These are phyloP conservation scores for Ips typographus DNA, from an alignment of 1,140 invertebrate species.

Conservation along the genomic window DNA sequence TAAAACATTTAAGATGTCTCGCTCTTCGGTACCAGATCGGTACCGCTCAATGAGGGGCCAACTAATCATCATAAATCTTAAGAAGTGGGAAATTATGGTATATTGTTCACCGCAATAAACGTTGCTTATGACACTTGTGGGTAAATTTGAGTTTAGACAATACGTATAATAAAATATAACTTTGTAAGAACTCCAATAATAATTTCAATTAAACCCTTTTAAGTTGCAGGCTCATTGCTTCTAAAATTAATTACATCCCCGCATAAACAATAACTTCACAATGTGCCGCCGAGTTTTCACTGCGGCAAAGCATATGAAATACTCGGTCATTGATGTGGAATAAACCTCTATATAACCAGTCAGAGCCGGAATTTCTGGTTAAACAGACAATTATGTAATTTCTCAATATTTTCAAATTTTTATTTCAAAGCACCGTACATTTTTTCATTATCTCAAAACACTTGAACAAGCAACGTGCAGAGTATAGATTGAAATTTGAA, in stretches of 20 bases:
- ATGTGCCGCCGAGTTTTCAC: slow-evolving; percentile 31
- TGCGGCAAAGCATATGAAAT: slow-evolving; percentile 37
- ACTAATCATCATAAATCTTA: slow-evolving; percentile 26
- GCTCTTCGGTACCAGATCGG: too few relatives aligned
- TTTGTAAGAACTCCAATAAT: not conserved
- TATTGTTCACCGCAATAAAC: slow-evolving; percentile 14
- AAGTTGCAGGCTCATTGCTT: slow-evolving; percentile 18
- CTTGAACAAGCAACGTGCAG: too few relatives aligned
- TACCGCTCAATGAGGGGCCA: too few relatives aligned
- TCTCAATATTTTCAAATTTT: not conserved
- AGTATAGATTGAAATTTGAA: too few relatives aligned
- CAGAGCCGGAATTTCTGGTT: slow-evolving; percentile 19
- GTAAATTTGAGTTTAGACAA: too few relatives aligned
- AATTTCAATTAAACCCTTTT: slow-evolving; percentile 21
- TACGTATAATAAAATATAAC: too few relatives aligned
- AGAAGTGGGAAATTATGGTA: slow-evolving; percentile 18
- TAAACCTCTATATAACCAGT: slow-evolving; percentile 32
- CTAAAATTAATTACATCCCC: slow-evolving; percentile 34
- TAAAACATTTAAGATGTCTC: slow-evolving; percentile 4
- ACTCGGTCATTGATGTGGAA: slow-evolving; percentile 36
- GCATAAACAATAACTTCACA: slow-evolving; percentile 32
- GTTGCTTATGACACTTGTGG: not conserved
- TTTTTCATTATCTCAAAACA: not conserved
- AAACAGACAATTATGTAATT: slow-evolving; percentile 7
- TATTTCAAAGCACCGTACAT: not conserved